phyloP scores from a whole-genome alignment of 2,888 invertebrate genomes.

The Thelaira solivaga region DNA sequence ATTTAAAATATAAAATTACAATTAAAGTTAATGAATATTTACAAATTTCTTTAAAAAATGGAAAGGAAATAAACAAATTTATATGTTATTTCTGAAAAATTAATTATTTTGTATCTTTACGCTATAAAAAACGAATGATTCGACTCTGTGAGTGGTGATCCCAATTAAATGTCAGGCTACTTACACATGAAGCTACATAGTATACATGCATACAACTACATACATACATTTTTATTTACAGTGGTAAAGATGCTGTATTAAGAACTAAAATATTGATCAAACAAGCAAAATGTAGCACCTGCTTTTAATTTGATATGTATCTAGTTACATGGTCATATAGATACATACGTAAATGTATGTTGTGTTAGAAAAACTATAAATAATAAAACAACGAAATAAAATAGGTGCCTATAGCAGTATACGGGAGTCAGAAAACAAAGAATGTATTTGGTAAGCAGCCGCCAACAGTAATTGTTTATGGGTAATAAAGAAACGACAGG shows the following conservation, averaged over 20 bases:
- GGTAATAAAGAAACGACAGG: conserved; percentile 1
- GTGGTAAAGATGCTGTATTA: neutral
- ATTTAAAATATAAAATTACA: no score
- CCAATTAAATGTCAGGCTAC: no score
- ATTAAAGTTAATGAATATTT: no score
- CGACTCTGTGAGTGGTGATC: no score
- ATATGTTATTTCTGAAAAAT: no score
- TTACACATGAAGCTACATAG: no score
- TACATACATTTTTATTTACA: no score
- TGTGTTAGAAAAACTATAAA: neutral
- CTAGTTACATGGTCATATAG: neutral
- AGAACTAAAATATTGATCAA: conserved; percentile 8
- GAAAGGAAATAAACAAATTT: no score
- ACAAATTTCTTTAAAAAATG: no score
- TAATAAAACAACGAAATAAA: neutral
- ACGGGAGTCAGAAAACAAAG: neutral
- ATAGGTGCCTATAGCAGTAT: neutral
- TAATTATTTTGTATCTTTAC: no score
- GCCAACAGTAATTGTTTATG: conserved; percentile 19
- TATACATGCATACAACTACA: neutral
- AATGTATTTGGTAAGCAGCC: conserved; percentile 15
- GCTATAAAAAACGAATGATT: no score
- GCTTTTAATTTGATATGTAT: neutral
- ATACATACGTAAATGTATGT: neutral
- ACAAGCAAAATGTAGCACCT: conserved; percentile 20